Conservation (phyloP, 2,797 vertebrate genomes). For the Botia kubotai region DNA sequence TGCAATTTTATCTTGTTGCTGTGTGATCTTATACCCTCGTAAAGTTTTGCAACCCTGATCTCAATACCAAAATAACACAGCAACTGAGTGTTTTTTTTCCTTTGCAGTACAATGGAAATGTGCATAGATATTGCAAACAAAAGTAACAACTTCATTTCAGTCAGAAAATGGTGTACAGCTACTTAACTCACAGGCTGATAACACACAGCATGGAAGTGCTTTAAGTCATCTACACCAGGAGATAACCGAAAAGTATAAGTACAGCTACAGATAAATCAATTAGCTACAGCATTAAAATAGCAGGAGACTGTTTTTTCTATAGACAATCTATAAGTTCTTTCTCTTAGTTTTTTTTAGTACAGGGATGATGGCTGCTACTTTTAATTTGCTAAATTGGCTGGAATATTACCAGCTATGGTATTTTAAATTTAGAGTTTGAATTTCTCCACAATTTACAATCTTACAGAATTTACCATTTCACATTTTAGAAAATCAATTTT, state of each 20-base stretch:
- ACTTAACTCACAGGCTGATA: neutral
- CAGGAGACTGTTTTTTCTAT: neutral
- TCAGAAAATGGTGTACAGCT: neutral
- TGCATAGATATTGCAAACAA: conserved; percentile 19
- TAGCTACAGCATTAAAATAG: neutral
- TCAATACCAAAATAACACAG: conserved; percentile 11
- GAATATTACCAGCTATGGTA: neutral
- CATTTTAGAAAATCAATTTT: neutral
- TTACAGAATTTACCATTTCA: neutral
- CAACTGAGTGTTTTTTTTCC: neutral
- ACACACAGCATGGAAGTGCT: conserved; percentile 5
- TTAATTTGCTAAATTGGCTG: neutral
- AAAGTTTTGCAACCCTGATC: neutral
- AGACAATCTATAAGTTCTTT: too few relatives aligned
- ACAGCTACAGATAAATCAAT: conserved; percentile 30
- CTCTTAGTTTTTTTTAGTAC: too few relatives aligned
- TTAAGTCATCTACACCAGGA: neutral
- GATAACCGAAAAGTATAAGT: conserved; percentile 6
- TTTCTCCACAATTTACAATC: neutral
- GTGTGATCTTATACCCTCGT: neutral
- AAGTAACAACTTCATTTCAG: neutral
- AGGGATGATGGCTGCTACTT: neutral
- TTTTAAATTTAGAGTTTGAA: neutral
- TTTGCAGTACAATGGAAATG: conserved; percentile 29
- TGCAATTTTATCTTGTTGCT: neutral